Base-by-base conservation (phyloP, 2,888 invertebrate species). In the Dolichopus griseipennis region DNA sequence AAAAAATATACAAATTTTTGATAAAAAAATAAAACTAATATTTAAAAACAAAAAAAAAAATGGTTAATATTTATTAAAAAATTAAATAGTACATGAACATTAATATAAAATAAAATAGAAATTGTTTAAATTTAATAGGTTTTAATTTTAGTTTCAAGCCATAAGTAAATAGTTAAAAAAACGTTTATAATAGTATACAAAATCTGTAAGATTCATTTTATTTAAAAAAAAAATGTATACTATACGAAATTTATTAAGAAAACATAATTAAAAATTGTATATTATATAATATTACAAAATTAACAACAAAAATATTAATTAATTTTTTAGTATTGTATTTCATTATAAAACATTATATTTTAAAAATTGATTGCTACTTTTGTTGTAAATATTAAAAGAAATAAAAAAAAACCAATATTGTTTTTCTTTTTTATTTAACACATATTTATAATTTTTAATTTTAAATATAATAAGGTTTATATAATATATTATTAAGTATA, bases 321-420 rank as follows among this genome's bases (percentile, higher is more conserved):
- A 37, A 37, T 37, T 37, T n/a, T 37, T 37, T 37, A 37, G 37
- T 37, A 37, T 37, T 52, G 15, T 52, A 52, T 52, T 52, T 52
- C 2, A 7, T 15, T 15, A 15, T 15, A 18, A n/a, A 52, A 52
- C 5, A 12, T 52, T 15, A 52, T 18, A 6, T 15, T 52, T 18
- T 52, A n/a, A 52, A 52, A 52, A 52, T 52, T 52, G 52, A 52
- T 52, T 52, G 52, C 52, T 52, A 52, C 9, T 52, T 52, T 52
- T 52, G 52, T 52, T 52, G 52, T 52, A 52, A 52, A 52, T 52
- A 52, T 52, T 52, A 52, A 52, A 52, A 52, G 18, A 2, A 52
- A 52, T 18, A 52, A 52, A 18, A 52, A 18, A 52, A 18, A 52
- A 12, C 37, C 4, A 37, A 37, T 7, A 37, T 52, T 52, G 52